phyloP scores from a whole-genome alignment of 2,888 invertebrate species.

The Ernsta delagoae region DNA sequence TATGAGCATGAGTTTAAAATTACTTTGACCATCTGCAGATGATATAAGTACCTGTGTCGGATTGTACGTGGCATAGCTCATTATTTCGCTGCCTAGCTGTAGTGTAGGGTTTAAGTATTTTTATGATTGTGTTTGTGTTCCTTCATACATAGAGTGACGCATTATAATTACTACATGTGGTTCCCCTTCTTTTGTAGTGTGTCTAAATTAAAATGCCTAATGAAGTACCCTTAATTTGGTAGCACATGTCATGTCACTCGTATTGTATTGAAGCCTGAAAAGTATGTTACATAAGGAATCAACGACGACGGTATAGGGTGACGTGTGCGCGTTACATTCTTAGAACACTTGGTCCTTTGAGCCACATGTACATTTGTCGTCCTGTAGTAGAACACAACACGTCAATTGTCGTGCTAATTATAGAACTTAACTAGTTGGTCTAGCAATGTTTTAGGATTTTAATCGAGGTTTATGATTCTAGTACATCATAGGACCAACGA shows the following conservation, averaged over 20 bases:
- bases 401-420: conserved; percentile 29
- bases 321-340: conserved; percentile 58
- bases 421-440: conserved; percentile 30
- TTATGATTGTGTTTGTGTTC: no score
- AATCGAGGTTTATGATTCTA: neutral
- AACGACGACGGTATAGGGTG: conserved; percentile 53
- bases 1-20: conserved; percentile 39
- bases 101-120: neutral
- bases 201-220: neutral
- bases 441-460: neutral
- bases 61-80: neutral
- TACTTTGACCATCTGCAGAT: conserved; percentile 29
- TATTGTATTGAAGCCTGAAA: conserved; percentile 20
- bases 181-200: neutral
- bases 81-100: neutral
- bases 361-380: conserved; percentile 42
- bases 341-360: conserved; percentile 48
- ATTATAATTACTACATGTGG: neutral
- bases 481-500: neutral
- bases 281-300: conserved; percentile 10
- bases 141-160: no score
- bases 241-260: conserved; percentile 11
- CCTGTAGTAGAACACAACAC: conserved; percentile 22
- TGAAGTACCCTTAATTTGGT: neutral
- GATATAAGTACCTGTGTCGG: conserved; percentile 18